Conservation (phyloP, 2,888 invertebrate genomes). For the Hirtodrosophila confusa region DNA sequence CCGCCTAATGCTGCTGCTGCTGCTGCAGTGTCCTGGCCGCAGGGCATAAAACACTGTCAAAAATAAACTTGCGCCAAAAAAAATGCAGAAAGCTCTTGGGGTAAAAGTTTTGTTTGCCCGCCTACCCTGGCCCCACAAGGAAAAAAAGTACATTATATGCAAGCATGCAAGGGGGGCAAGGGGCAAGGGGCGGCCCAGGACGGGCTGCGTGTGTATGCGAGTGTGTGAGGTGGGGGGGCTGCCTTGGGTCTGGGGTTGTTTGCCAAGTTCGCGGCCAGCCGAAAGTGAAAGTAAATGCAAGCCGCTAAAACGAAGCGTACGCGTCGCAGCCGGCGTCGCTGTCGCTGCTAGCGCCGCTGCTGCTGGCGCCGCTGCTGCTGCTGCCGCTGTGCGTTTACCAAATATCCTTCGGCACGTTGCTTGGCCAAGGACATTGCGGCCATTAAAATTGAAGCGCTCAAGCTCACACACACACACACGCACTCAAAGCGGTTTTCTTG, state of each 20-base stretch:
- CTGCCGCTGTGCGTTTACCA: slow-evolving; percentile 41
- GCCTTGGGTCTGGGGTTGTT: slow-evolving; percentile 58
- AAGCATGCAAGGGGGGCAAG: slow-evolving; percentile 46
- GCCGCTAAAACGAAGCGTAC: slow-evolving; percentile 48
- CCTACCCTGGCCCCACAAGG: background rate
- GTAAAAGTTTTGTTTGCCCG: slow-evolving; percentile 63
- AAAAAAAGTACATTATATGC: slow-evolving; percentile 77
- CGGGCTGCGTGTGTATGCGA: background rate
- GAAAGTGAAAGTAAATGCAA: slow-evolving; percentile 79
- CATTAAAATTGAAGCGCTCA: slow-evolving; percentile 79
- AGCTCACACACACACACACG: slow-evolving; percentile 38
- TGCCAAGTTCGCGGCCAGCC: slow-evolving; percentile 59
- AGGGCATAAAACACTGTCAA: slow-evolving; percentile 75
- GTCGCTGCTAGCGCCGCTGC: slow-evolving; percentile 19
- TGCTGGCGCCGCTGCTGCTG: too few relatives aligned
- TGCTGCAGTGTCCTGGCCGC: slow-evolving; percentile 70
- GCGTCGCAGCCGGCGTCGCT: slow-evolving; percentile 32
- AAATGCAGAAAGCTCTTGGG: slow-evolving; percentile 79
- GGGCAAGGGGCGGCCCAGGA: background rate
- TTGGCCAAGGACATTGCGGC: slow-evolving; percentile 84
- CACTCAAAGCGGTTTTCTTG: slow-evolving; percentile 50
- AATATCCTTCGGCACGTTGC: slow-evolving; percentile 80
- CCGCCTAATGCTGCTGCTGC: slow-evolving; percentile 15
- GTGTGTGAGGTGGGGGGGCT: slow-evolving; percentile 1
- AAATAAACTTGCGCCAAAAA: slow-evolving; percentile 69